Percentiles rank a stretch among this genome's conserved stretches.
Conservation (phyloP, 1,140 invertebrate genomes). For the Tyrophagus putrescentiae region DNA sequence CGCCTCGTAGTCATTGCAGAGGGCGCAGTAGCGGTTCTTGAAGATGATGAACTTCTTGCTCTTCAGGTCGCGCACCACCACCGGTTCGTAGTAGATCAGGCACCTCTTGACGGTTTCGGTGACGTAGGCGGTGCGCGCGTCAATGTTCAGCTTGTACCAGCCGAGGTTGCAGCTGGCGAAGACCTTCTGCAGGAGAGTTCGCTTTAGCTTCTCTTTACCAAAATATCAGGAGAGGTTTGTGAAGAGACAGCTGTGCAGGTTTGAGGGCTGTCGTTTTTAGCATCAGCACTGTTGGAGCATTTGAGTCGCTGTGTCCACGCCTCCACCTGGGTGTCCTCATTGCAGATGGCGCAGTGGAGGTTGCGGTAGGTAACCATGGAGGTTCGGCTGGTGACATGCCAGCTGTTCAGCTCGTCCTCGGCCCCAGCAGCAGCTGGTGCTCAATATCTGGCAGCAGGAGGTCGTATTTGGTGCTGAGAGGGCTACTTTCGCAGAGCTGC, state of each 20-base stretch:
- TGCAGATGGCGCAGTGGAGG: constrained; percentile 42
- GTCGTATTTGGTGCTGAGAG: not conserved
- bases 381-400: constrained; percentile 33
- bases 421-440: not conserved
- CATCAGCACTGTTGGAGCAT: not conserved
- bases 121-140: too few relatives aligned
- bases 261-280: not conserved
- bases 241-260: constrained; percentile 1
- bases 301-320: constrained; percentile 10
- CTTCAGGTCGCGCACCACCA: not conserved
- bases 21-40: constrained; percentile 17
- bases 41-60: constrained; percentile 3
- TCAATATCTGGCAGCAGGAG: constrained; percentile 11
- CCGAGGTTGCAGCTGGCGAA: constrained; percentile 12
- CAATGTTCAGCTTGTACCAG: constrained; percentile 9
- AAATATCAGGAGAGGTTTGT: constrained; percentile 5
- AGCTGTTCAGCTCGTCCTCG: constrained; percentile 11
- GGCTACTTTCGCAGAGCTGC: constrained; percentile 5
- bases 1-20: constrained; percentile 10
- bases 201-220: constrained; percentile 15
- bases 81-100: constrained; percentile 12
- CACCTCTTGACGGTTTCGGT: constrained; percentile 9
- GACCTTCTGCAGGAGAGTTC: constrained; percentile 13
- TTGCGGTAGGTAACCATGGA: constrained; percentile 40
- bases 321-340: constrained; percentile 31